phyloP scores from a whole-genome alignment of 2,888 invertebrate genomes.

The Parelbella ahira region DNA sequence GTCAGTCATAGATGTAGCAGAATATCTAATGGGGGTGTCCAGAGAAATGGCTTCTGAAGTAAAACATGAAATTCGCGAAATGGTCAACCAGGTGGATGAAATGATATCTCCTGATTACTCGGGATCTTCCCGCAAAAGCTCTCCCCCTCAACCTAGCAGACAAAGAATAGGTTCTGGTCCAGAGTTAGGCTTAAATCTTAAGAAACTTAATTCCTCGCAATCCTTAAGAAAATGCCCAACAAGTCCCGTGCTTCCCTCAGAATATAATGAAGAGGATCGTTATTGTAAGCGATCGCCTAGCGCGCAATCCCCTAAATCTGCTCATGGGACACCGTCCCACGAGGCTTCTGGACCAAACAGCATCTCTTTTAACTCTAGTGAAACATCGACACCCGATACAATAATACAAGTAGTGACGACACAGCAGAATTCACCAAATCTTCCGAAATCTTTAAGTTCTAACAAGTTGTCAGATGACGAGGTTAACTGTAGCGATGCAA shows the following conservation, averaged over 20 bases:
- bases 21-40: conserved; percentile 88
- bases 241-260: conserved; percentile 62
- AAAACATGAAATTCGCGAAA: conserved; percentile 87
- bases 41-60: conserved; percentile 90
- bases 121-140: conserved; percentile 61
- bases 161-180: conserved; percentile 68
- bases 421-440: conserved; percentile 56
- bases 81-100: conserved; percentile 87
- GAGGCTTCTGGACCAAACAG: conserved; percentile 69
- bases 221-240: conserved; percentile 68
- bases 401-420: conserved; percentile 73
- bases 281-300: conserved; percentile 52
- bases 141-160: conserved; percentile 67
- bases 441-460: conserved; percentile 78
- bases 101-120: conserved; percentile 79
- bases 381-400: conserved; percentile 76
- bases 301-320: conserved; percentile 63
- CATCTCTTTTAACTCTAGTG: conserved; percentile 76
- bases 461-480: conserved; percentile 82
- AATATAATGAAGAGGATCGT: conserved; percentile 60
- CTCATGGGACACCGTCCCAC: conserved; percentile 65
- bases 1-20: conserved; percentile 87
- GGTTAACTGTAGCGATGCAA: conserved; percentile 60
- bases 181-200: conserved; percentile 63
- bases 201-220: conserved; percentile 42